Evolutionary conservation across 1,140 invertebrate species (phyloP).

Genomic region (Drosophila murphyi): DNA sequence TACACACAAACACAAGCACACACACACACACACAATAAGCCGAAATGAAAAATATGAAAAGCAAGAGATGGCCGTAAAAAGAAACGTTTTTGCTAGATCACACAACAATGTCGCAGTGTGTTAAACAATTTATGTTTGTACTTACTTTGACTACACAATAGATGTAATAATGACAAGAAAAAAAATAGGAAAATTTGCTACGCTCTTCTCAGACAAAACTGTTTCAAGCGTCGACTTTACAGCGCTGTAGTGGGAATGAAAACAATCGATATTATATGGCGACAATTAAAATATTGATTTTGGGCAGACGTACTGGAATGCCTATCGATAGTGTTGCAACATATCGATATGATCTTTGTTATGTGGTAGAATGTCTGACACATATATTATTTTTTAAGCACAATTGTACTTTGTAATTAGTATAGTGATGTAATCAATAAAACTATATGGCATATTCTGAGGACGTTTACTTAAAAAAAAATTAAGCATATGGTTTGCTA

Average conservation of each 20-base stretch:
- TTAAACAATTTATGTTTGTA: slow-evolving; percentile 15
- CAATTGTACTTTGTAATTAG: too few species aligned
- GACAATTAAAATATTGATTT: slow-evolving; percentile 13
- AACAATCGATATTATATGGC: slow-evolving; percentile 17
- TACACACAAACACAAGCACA: slow-evolving; percentile 13
- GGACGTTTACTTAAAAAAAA: too few species aligned
- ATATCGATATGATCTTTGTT: slow-evolving; percentile 24
- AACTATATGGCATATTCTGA: too few species aligned
- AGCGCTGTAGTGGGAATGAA: slow-evolving; percentile 35
- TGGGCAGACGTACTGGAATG: neutral
- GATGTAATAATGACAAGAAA: slow-evolving; percentile 14
- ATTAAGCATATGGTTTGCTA: too few species aligned
- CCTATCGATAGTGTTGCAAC: slow-evolving; percentile 2
- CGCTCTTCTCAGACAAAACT: slow-evolving; percentile 25
- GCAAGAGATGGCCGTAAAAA: slow-evolving; percentile 10
- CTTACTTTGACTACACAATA: slow-evolving; percentile 33
- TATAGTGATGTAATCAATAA: too few species aligned
- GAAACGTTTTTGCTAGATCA: neutral
- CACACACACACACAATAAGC: slow-evolving; percentile 9
- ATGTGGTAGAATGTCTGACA: neutral
- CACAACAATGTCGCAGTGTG: neutral
- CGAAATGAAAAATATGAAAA: slow-evolving; percentile 6
- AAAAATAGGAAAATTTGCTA: slow-evolving; percentile 15
- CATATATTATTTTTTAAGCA: too few species aligned
- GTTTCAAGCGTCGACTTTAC: slow-evolving; percentile 46